Conservation (phyloP, 1,140 invertebrate species). For the Drosophila oshimai region DNA sequence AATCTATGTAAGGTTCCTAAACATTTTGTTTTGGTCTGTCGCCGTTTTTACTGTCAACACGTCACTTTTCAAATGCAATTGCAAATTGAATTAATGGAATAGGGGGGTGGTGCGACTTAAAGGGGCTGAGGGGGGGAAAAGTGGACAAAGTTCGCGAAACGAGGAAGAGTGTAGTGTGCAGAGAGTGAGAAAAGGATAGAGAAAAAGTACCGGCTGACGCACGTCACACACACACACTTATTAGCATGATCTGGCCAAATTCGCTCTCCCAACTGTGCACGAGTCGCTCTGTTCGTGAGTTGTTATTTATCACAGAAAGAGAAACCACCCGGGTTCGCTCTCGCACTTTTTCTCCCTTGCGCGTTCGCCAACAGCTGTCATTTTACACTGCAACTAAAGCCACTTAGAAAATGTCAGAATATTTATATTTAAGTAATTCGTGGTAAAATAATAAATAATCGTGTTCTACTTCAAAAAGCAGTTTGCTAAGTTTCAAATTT, state of each 20-base stretch:
- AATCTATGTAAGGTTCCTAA: constrained; percentile 32
- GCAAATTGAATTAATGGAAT: constrained; percentile 57
- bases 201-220: constrained; percentile 17
- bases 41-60: constrained; percentile 37
- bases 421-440: no score
- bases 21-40: constrained; percentile 52
- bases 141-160: constrained; percentile 1
- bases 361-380: constrained; percentile 38
- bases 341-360: constrained; percentile 2
- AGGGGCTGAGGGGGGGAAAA: not conserved
- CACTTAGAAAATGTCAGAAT: no score
- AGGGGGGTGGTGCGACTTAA: not conserved
- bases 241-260: not conserved
- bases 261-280: not conserved
- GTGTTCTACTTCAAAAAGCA: no score
- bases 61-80: constrained; percentile 39
- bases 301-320: constrained; percentile 39
- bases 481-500: no score
- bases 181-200: not conserved
- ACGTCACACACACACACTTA: not conserved
- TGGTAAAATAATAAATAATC: no score
- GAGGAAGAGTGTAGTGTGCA: not conserved
- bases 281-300: constrained; percentile 19
- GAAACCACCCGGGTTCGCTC: constrained; percentile 18
- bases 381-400: constrained; percentile 2